Evolutionary conservation across 2,888 invertebrate species (phyloP).

Genomic region (Thumatha senex): DNA sequence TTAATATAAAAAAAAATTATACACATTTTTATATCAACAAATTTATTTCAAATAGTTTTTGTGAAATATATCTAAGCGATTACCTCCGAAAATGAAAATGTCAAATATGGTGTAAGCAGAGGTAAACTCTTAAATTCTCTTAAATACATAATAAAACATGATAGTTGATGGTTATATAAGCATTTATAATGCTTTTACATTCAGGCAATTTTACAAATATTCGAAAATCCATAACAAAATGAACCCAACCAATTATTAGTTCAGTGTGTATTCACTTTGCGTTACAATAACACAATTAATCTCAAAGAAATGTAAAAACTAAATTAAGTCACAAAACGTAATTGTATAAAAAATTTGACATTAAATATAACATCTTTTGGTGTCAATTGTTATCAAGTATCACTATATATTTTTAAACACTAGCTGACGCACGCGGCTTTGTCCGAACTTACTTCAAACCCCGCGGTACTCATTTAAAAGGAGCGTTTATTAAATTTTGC

Average conservation of each 20-base stretch:
- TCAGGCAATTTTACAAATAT: slow-evolving; percentile 45
- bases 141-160: slow-evolving; percentile 40
- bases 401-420: slow-evolving; percentile 15
- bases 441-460: too few species aligned
- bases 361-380: slow-evolving; percentile 25
- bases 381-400: slow-evolving; percentile 19
- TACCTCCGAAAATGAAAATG: slow-evolving; percentile 48
- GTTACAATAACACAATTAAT: slow-evolving; percentile 36
- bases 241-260: slow-evolving; percentile 49
- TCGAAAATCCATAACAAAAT: slow-evolving; percentile 55
- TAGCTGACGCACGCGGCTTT: too few species aligned
- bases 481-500: too few species aligned
- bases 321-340: slow-evolving; percentile 34
- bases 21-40: slow-evolving; percentile 56
- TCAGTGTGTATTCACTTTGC: slow-evolving; percentile 63
- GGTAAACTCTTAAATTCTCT: slow-evolving; percentile 59
- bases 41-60: slow-evolving; percentile 70
- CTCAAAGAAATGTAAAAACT: slow-evolving; percentile 66
- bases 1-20: slow-evolving; percentile 13
- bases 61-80: slow-evolving; percentile 60
- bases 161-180: slow-evolving; percentile 52
- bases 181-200: slow-evolving; percentile 67
- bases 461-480: too few species aligned
- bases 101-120: slow-evolving; percentile 34
- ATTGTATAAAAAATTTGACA: slow-evolving; percentile 14